Evolutionary conservation across 2,888 invertebrate species (phyloP).

Genomic region (Boloria euphrosyne): DNA sequence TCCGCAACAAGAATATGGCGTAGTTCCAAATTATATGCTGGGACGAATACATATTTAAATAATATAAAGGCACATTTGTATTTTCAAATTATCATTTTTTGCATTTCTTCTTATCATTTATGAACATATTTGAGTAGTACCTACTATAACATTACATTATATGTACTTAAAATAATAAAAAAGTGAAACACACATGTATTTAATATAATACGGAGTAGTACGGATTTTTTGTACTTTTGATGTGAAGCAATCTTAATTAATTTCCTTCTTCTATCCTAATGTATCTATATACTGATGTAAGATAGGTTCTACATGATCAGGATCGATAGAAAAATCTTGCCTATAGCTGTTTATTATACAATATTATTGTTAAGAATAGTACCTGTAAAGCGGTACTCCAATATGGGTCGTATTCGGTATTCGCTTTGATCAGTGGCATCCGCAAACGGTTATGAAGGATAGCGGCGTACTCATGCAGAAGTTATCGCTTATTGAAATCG

Average conservation of each 20-base stretch:
- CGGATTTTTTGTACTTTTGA: no score
- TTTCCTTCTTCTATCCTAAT: no score
- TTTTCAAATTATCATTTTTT: neutral
- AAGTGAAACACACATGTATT: no score
- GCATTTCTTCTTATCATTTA: no score
- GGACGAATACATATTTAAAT: conserved; percentile 25
- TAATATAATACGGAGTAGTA: no score
- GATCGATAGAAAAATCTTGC: no score
- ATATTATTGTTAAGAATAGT: conserved; percentile 1
- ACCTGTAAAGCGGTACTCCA: conserved; percentile 14
- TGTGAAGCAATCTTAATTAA: no score
- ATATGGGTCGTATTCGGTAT: conserved; percentile 32
- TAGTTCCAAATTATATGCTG: conserved; percentile 31
- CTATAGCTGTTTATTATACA: neutral
- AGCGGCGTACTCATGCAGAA: conserved; percentile 61
- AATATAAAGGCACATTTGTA: conserved; percentile 1
- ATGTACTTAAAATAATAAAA: no score
- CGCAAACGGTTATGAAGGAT: conserved; percentile 52
- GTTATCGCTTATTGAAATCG: conserved; percentile 75
- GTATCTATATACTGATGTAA: no score
- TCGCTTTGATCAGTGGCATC: conserved; percentile 45
- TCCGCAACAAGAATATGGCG: conserved; percentile 36
- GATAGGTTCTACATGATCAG: no score
- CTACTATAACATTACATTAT: no score
- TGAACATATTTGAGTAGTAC: no score